These are phyloP conservation scores for Acipenser oxyrinchus DNA, from an alignment of 2,797 vertebrate genomes.

Conservation along the genomic window DNA sequence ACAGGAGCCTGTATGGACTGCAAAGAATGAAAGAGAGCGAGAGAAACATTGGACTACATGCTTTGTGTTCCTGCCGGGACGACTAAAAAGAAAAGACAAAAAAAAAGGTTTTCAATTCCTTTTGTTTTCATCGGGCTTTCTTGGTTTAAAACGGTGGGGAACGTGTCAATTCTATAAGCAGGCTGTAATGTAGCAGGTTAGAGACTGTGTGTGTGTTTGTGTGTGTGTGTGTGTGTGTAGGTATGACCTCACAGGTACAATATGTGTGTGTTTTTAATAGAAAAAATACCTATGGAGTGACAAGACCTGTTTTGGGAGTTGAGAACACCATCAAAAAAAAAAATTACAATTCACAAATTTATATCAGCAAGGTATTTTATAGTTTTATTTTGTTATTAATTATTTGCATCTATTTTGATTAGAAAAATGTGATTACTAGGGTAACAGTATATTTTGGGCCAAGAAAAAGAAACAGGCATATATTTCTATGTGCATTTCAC, in stretches of 20 bases:
- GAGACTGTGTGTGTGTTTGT: conserved; percentile 12
- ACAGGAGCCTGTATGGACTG: conserved; percentile 13
- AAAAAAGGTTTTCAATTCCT: not conserved
- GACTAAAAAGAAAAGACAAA: conserved; percentile 7
- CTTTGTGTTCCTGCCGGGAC: conserved; percentile 2
- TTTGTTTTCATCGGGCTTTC: conserved; percentile 18
- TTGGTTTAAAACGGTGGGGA: not conserved
- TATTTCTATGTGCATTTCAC: no score
- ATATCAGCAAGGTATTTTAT: no score
- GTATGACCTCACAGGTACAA: not conserved
- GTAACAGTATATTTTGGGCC: no score
- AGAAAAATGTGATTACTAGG: no score
- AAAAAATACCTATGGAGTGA: not conserved
- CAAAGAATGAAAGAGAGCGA: conserved; percentile 18
- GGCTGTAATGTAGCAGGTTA: not conserved
- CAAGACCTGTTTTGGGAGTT: no score
- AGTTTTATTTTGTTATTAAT: no score
- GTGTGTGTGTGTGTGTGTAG: conserved; percentile 9
- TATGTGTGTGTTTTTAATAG: not conserved
- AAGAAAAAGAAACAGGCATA: no score
- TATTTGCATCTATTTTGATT: no score
- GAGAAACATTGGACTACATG: conserved; percentile 4
- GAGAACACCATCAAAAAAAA: no score
- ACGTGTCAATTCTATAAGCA: not conserved
- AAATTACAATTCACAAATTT: no score